phyloP scores from a whole-genome alignment of 2,888 invertebrate species.

The Leptinotarsa peninsularis region DNA sequence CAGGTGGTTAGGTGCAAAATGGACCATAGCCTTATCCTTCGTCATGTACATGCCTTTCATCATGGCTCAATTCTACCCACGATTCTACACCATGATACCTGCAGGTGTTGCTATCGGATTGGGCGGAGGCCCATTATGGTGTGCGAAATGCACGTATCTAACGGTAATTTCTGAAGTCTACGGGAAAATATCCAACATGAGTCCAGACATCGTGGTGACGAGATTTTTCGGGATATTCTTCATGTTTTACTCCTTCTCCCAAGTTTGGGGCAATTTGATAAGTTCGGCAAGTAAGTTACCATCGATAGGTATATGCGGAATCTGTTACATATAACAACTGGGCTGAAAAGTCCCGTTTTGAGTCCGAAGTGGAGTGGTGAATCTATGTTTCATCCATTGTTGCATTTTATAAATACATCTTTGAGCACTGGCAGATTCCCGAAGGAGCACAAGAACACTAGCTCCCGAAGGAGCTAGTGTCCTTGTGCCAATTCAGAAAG shows the following conservation, averaged over 20 bases:
- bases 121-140: constrained; percentile 94
- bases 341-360: too few species aligned
- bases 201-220: constrained; percentile 84
- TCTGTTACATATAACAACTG: too few species aligned
- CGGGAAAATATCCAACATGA: constrained; percentile 76
- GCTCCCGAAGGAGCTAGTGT: too few species aligned
- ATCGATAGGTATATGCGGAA: too few species aligned
- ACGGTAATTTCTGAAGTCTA: constrained; percentile 87
- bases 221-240: constrained; percentile 96
- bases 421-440: too few species aligned
- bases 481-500: too few species aligned
- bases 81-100: constrained; percentile 85
- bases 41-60: constrained; percentile 93
- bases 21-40: constrained; percentile 87
- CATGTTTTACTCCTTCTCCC: constrained; percentile 96
- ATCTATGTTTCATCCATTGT: too few species aligned
- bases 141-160: constrained; percentile 94
- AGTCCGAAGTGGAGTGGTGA: too few species aligned
- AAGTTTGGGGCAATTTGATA: constrained; percentile 93
- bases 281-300: constrained; percentile 78
- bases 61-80: constrained; percentile 89
- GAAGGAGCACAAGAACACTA: too few species aligned
- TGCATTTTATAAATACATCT: too few species aligned
- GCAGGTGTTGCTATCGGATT: constrained; percentile 86
- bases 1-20: constrained; percentile 91